Percentiles rank a stretch among this genome's conserved stretches.
These are phyloP conservation scores for Clupea harengus DNA, from an alignment of 2,113 vertebrate species.

Conservation along the genomic window DNA sequence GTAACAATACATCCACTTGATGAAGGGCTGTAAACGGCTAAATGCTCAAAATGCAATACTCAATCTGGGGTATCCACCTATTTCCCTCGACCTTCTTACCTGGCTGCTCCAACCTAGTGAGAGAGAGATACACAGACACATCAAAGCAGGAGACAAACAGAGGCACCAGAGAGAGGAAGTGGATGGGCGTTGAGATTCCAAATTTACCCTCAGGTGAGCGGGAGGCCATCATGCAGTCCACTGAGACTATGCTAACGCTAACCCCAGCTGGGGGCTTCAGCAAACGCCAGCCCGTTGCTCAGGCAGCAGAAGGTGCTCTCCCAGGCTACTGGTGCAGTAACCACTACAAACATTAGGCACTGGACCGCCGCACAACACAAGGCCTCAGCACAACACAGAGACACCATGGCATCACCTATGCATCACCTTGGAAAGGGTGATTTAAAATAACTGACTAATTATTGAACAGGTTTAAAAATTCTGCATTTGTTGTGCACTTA, in stretches of 20 bases:
- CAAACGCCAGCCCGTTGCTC: slow-evolving; percentile 61
- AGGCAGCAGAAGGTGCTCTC: slow-evolving; percentile 62
- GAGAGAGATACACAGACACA: background rate
- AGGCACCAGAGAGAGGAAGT: background rate
- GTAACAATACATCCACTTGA: background rate
- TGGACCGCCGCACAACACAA: background rate
- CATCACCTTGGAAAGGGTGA: background rate
- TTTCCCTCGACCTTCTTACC: background rate
- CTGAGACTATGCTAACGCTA: slow-evolving; percentile 6
- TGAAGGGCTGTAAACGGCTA: background rate
- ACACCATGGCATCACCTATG: background rate
- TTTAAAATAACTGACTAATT: background rate
- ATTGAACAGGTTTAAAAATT: background rate
- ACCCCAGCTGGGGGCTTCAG: slow-evolving; percentile 40
- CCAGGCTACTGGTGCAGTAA: slow-evolving; percentile 65
- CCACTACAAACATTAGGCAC: slow-evolving; percentile 65
- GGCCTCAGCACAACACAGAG: background rate
- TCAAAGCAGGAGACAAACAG: background rate
- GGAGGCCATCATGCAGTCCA: slow-evolving; percentile 24
- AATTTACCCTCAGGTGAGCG: slow-evolving; percentile 37
- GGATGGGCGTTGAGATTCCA: background rate
- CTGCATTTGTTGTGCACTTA: background rate
- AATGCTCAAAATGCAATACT: background rate
- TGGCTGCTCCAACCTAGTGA: background rate
- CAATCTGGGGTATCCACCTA: no score